Conservation (phyloP, 2,888 invertebrate genomes). For the Drosophila algonquin region DNA sequence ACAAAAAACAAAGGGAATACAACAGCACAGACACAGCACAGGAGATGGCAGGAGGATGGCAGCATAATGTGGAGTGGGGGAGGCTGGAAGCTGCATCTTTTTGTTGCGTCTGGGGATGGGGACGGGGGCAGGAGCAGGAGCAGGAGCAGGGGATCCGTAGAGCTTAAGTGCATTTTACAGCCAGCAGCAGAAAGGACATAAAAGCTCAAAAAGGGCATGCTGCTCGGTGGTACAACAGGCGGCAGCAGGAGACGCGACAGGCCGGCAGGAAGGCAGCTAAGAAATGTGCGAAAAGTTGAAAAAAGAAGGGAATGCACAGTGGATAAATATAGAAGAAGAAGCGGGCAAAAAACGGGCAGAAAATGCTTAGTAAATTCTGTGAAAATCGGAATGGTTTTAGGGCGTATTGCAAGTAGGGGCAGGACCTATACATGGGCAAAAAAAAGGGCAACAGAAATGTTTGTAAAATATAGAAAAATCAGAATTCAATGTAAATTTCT, state of each 20-base stretch:
- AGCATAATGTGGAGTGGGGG: neutral
- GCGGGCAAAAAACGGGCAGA: neutral
- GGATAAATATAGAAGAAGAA: neutral
- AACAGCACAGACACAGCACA: slow-evolving; percentile 14
- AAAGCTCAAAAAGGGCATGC: slow-evolving; percentile 75
- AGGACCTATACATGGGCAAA: too few species aligned
- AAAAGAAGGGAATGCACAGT: slow-evolving; percentile 61
- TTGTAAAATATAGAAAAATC: too few species aligned
- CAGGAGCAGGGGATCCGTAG: slow-evolving; percentile 18
- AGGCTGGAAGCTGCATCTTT: slow-evolving; percentile 48
- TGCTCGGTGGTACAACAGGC: slow-evolving; percentile 45
- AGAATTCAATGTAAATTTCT: too few species aligned
- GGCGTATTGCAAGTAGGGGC: too few species aligned
- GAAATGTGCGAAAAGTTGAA: slow-evolving; percentile 71
- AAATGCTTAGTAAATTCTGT: neutral
- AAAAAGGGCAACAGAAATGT: too few species aligned
- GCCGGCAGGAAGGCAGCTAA: slow-evolving; percentile 23
- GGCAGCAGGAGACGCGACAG: neutral
- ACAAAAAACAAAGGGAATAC: slow-evolving; percentile 44
- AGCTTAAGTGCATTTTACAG: slow-evolving; percentile 76
- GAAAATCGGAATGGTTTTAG: neutral
- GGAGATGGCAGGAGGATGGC: neutral
- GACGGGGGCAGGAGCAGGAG: too few species aligned
- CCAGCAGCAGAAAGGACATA: slow-evolving; percentile 73
- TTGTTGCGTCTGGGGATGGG: slow-evolving; percentile 16